These are phyloP conservation scores for Heterochromis multidens DNA, from an alignment of 2,113 vertebrate genomes.

Conservation along the genomic window DNA sequence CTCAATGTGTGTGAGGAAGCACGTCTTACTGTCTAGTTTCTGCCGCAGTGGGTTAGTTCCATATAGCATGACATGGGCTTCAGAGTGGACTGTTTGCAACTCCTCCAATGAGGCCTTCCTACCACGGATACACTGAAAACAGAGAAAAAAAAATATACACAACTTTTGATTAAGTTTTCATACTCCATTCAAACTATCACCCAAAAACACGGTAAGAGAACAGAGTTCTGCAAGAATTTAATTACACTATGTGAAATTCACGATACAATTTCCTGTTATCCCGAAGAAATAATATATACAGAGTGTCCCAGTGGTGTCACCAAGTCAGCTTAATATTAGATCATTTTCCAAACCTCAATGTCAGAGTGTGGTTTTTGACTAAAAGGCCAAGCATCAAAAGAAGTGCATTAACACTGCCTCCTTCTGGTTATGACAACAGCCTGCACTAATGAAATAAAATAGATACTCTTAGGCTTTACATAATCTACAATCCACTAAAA, in stretches of 20 bases:
- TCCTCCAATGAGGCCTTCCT: constrained; percentile 96
- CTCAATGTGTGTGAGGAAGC: neutral
- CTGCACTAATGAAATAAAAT: neutral
- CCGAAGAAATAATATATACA: neutral
- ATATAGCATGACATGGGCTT: constrained; percentile 89
- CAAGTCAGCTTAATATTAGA: neutral
- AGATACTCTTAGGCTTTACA: too few species aligned
- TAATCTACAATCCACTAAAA: neutral
- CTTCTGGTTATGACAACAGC: constrained; percentile 36
- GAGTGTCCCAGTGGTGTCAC: neutral
- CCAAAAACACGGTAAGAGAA: neutral
- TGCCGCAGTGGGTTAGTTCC: constrained; percentile 97
- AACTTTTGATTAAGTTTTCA: neutral
- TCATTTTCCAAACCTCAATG: neutral
- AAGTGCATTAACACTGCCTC: constrained; percentile 53
- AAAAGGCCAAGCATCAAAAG: neutral
- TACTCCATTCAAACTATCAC: neutral
- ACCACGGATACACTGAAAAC: constrained; percentile 86
- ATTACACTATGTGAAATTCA: neutral
- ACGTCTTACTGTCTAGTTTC: constrained; percentile 92
- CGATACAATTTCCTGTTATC: too few species aligned
- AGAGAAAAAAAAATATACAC: neutral
- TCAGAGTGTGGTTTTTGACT: neutral
- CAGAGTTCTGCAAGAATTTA: neutral
- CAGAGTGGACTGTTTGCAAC: constrained; percentile 92